Evolutionary conservation across 2,888 invertebrate species (phyloP).

Genomic region (Nasonovia ribisnigri): DNA sequence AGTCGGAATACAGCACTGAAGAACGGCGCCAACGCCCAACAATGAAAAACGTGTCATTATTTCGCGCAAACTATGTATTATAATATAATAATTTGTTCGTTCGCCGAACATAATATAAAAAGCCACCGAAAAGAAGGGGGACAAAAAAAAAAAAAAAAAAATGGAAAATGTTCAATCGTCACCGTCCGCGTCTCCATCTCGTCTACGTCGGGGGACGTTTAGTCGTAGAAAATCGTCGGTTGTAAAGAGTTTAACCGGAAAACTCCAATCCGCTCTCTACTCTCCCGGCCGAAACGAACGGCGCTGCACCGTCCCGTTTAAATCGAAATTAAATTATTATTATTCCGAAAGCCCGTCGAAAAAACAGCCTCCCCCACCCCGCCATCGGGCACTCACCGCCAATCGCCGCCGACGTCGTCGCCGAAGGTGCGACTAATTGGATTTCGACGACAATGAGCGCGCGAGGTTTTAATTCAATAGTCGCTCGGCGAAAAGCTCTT

Average conservation of each 20-base stretch:
- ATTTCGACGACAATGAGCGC: constrained; percentile 61
- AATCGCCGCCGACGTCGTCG: not conserved
- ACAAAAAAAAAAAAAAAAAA: not conserved
- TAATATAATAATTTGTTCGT: constrained; percentile 28
- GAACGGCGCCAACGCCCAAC: not conserved
- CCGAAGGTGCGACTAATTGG: constrained; percentile 59
- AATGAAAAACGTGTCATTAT: constrained; percentile 50
- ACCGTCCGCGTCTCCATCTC: not conserved
- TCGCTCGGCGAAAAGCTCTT: constrained; percentile 56
- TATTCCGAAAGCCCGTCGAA: constrained; percentile 56
- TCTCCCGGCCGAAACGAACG: constrained; percentile 15
- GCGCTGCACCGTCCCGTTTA: constrained; percentile 38
- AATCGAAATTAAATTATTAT: constrained; percentile 63
- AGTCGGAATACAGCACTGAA: not conserved
- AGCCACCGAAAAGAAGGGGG: not conserved
- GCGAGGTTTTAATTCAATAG: constrained; percentile 63
- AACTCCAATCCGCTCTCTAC: constrained; percentile 8
- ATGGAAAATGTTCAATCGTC: constrained; percentile 11
- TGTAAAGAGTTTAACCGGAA: constrained; percentile 21
- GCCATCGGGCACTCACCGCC: not conserved
- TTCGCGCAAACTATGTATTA: constrained; percentile 15
- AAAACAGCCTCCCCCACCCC: constrained; percentile 34
- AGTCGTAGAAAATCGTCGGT: constrained; percentile 22
- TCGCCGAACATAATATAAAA: not conserved
- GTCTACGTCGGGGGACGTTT: not conserved